Evolutionary conservation across 2,888 invertebrate species (phyloP).

Genomic region (Morpho helenor): DNA sequence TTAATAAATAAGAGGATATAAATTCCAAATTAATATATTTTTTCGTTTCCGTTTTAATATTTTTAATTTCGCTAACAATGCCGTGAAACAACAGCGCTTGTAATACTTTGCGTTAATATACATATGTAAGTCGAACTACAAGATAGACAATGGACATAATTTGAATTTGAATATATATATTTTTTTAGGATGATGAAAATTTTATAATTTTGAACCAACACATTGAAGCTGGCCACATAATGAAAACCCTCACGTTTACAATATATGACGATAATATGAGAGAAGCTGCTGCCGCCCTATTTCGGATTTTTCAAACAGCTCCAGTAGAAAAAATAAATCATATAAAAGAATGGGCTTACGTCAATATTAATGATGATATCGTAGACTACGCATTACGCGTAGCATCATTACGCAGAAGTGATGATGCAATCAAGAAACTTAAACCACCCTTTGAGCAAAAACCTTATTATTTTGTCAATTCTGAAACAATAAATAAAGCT

Average conservation of each 20-base stretch:
- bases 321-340: constrained; percentile 50
- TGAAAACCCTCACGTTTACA: constrained; percentile 63
- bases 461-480: constrained; percentile 60
- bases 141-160: too few relatives aligned
- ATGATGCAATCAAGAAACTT: constrained; percentile 39
- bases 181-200: constrained; percentile 47
- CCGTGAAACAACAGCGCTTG: too few relatives aligned
- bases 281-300: constrained; percentile 63
- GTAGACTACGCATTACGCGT: constrained; percentile 66
- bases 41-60: too few relatives aligned
- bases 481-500: constrained; percentile 60
- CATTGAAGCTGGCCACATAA: constrained; percentile 44
- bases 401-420: constrained; percentile 57
- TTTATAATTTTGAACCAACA: constrained; percentile 41
- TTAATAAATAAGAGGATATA: too few relatives aligned
- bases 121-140: too few relatives aligned
- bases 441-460: constrained; percentile 71
- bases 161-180: too few relatives aligned
- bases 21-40: too few relatives aligned
- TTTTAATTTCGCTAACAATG: too few relatives aligned
- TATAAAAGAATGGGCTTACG: constrained; percentile 56
- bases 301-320: constrained; percentile 57
- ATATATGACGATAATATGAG: constrained; percentile 69
- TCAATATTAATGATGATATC: constrained; percentile 69
- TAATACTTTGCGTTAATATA: too few relatives aligned